Evolutionary conservation across 1,140 invertebrate species (phyloP), one percentile per base, ranked within the genome.

Genomic region (Drosophila murphyi): DNA sequence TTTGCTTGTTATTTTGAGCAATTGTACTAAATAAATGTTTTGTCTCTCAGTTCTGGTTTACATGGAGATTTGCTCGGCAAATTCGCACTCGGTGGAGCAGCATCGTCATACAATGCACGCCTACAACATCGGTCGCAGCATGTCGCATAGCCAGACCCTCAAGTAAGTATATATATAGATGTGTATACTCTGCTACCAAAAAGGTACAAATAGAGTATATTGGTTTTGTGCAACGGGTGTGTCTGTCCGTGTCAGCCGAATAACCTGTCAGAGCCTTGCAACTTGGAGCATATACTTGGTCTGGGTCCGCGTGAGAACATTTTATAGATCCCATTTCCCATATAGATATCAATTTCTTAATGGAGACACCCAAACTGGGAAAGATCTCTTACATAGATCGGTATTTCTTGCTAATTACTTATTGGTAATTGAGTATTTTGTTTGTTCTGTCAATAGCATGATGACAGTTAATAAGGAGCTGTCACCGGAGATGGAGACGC

Each of bases 41-140:
- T 63, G 10, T 29, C 20, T 57, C 32, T 4, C 94, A 98, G 97
- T 99, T 80, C 97, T 98, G 95, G 97, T 97, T 50, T 99, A 98
- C 93, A 98, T 98, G 97, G 97, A 98, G 93, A 97, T 98, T 91
- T 98, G 97, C 93, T 96, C 96, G 63, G 96, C 97, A 80, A 95
- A 96, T 32, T 92, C 93, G 32, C 93, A 93, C 61, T 94, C 93
- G 70, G 94, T 91, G 54, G 90, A 81, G 62, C 87, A 86, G 47
- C 86, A 91, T 70, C 90, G 91, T 8, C 96, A 97, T 91, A 97
- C 97, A 2, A 94, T 97, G 82, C 96, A 97, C 89, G 95, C 96
- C 6, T 96, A 96, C 88, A 96, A 96, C 92, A 94, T 96, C 64
- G 87, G 82, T 12, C 90, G 92, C 29, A 93, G 91, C 52, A 92